Conservation (phyloP, 2,888 invertebrate species). For the Cephus pygmeus region DNA sequence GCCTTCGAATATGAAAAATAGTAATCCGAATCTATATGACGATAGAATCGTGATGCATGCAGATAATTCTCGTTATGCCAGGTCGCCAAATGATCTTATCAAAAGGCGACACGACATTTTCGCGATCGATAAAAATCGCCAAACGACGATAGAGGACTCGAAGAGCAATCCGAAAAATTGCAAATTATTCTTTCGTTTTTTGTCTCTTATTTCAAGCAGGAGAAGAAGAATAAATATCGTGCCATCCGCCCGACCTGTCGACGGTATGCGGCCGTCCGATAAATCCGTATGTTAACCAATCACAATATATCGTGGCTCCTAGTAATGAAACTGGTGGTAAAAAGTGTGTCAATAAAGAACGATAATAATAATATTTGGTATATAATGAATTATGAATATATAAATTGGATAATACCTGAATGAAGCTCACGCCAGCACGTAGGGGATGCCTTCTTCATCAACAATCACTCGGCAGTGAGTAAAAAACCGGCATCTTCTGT, state of each 20-base stretch:
- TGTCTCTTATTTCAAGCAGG: slow-evolving; percentile 1
- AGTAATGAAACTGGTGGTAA: slow-evolving; percentile 35
- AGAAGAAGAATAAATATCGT: slow-evolving; percentile 12
- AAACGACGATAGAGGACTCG: background rate
- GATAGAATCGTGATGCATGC: background rate
- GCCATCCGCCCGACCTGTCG: slow-evolving; percentile 23
- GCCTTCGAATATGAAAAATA: background rate
- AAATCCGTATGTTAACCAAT: slow-evolving; percentile 2
- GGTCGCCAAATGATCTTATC: background rate
- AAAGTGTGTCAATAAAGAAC: slow-evolving; percentile 56
- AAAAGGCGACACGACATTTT: background rate
- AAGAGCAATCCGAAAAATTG: background rate
- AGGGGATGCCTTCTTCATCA: slow-evolving; percentile 66
- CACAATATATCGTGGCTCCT: slow-evolving; percentile 39
- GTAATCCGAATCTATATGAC: background rate
- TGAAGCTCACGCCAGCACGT: slow-evolving; percentile 66
- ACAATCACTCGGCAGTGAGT: slow-evolving; percentile 66
- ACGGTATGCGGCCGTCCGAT: slow-evolving; percentile 40
- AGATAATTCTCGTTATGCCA: background rate
- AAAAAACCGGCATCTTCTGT: slow-evolving; percentile 66
- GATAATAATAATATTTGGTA: slow-evolving; percentile 54
- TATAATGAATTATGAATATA: slow-evolving; percentile 68
- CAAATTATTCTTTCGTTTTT: background rate
- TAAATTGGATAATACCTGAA: slow-evolving; percentile 73
- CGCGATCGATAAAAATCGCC: background rate